Evolutionary conservation across 2,797 vertebrate species (phyloP).

Genomic region (Coregonus sp.): DNA sequence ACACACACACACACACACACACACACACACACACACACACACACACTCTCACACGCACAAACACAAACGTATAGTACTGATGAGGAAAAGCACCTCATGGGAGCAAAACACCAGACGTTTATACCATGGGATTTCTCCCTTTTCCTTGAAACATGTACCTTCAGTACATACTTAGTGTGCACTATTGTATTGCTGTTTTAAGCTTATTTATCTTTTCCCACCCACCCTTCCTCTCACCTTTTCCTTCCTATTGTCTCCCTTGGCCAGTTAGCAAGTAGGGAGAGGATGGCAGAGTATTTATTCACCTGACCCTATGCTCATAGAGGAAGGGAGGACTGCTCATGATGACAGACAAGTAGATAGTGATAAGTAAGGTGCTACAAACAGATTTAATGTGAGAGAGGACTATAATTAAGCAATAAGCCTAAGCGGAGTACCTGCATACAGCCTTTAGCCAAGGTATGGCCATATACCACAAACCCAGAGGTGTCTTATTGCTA

Average conservation of each 20-base stretch:
- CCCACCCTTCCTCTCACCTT: slow-evolving; percentile 25
- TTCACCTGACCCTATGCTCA: slow-evolving; percentile 52
- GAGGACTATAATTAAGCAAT: too few species aligned
- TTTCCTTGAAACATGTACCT: slow-evolving; percentile 14
- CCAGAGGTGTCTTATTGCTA: too few species aligned
- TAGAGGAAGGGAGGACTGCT: slow-evolving; percentile 26
- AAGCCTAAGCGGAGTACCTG: too few species aligned
- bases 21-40: slow-evolving; percentile 12
- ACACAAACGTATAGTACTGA: background rate
- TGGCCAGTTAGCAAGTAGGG: slow-evolving; percentile 32
- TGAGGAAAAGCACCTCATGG: too few species aligned
- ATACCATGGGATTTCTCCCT: background rate
- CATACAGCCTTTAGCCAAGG: too few species aligned
- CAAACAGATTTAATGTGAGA: background rate
- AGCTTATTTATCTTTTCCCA: slow-evolving; percentile 1
- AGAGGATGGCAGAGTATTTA: slow-evolving; percentile 24
- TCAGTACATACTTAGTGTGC: background rate
- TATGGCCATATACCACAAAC: too few species aligned
- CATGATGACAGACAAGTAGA: slow-evolving; percentile 17
- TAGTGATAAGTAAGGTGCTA: background rate
- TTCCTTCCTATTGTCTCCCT: slow-evolving; percentile 58
- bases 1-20: slow-evolving; percentile 38
- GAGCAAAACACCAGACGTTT: background rate
- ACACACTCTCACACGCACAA: background rate
- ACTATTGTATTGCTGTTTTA: background rate